Evolutionary conservation across 2,797 vertebrate genomes (phyloP), one percentile per base, ranked within the genome.

Genomic region (Pagetopsis macropterus): DNA sequence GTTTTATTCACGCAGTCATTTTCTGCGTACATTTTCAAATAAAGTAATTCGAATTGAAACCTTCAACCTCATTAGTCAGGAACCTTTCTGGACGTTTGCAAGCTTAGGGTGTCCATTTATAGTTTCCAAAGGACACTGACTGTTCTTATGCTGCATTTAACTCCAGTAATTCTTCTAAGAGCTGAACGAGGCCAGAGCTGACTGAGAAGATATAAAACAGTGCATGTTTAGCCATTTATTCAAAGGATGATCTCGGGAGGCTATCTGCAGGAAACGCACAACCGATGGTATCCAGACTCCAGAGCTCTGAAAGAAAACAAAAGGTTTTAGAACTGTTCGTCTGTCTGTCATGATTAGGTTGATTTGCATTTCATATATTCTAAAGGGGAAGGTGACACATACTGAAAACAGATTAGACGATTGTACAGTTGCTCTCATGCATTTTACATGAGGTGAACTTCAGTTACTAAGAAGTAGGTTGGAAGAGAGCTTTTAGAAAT

Each of bases 361-460:
- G 65, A 73, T 85, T 78, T 68, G 44, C 43, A 61, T 59, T 81
- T 76, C 27, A 54, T 41, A 40, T 54, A 33, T 16, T 63, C 72
- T 5, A 58, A 56, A 70, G 50, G 63, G 63, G 46, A 21, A 72
- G 67, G 55, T 87, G 71, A 65, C 46, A 54, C 23, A 56, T 50
- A 23, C 46, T 65, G 40, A 71, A 66, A 62, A 64, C 50, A 65
- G 31, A 55, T 27, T 60, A n/a, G 12, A 62, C 54, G 19, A 27
- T 27, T 78, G 64, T 17, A 41, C 50, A 50, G 23, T 27, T 37
- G 12, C 52, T 66, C 43, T 76, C 11, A 76, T 88, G 74, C 69
- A 85, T 82, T 80, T 82, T 79, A 73, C 70, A 89, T 70, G 13
- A 84, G 50, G 3, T 13, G 45, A 65, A 65, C 37, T 70, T 65